These are phyloP conservation scores for Tricholauxania praeusta DNA, from an alignment of 2,888 invertebrate genomes.

Conservation along the genomic window DNA sequence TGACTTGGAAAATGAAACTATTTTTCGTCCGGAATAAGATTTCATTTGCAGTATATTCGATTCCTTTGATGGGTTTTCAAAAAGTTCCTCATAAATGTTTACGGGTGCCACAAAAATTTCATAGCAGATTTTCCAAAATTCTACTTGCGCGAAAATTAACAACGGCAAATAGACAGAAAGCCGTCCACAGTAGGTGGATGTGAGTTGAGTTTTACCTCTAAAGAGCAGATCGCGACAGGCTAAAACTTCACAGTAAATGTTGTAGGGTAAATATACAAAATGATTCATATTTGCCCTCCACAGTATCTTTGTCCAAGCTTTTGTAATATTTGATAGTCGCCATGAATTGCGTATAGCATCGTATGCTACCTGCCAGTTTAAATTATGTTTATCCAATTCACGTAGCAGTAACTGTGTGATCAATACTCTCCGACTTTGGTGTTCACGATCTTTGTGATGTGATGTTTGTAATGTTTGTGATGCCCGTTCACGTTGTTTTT, in stretches of 20 bases:
- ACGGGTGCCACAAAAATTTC: conserved; percentile 64
- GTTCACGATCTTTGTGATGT: neutral
- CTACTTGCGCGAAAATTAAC: conserved; percentile 61
- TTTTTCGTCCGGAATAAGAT: conserved; percentile 66
- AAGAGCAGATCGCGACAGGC: conserved; percentile 60
- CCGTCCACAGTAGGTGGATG: conserved; percentile 58
- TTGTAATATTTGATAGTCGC: conserved; percentile 67
- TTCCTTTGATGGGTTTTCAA: conserved; percentile 60
- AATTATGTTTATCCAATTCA: conserved; percentile 61
- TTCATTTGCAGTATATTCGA: conserved; percentile 63
- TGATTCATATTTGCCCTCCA: conserved; percentile 62
- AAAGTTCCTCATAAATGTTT: conserved; percentile 64
- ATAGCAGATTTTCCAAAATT: conserved; percentile 59
- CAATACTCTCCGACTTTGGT: conserved; percentile 48
- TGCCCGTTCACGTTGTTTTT: conserved; percentile 49
- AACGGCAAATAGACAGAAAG: conserved; percentile 62
- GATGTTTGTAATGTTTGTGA: conserved; percentile 40
- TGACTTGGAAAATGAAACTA: conserved; percentile 63
- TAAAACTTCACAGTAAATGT: conserved; percentile 57
- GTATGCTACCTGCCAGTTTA: conserved; percentile 65
- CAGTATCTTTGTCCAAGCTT: conserved; percentile 58
- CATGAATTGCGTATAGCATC: conserved; percentile 66
- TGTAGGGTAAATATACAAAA: conserved; percentile 58
- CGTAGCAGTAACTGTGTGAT: conserved; percentile 62
- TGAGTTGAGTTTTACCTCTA: conserved; percentile 57